phyloP scores from a whole-genome alignment of 2,113 vertebrate genomes.

The Scomber colias region DNA sequence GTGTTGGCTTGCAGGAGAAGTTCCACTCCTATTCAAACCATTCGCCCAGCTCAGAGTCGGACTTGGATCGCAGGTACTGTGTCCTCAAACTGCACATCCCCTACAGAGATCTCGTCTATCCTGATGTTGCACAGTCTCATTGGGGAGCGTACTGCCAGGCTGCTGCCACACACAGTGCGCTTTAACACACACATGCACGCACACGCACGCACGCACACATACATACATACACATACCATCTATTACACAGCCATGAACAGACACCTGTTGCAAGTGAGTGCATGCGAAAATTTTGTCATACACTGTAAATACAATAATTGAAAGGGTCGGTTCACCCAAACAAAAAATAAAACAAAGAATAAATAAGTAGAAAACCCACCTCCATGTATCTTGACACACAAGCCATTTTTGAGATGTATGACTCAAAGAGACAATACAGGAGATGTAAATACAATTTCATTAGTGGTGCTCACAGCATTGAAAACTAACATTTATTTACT shows the following conservation, averaged over 20 bases:
- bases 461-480: background rate
- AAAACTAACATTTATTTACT: too few species aligned
- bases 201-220: constrained; percentile 8
- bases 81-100: constrained; percentile 85
- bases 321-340: constrained; percentile 22
- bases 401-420: too few species aligned
- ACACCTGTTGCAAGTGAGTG: background rate
- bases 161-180: constrained; percentile 50
- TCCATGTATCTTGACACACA: too few species aligned
- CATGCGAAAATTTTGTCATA: background rate
- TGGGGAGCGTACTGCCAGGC: constrained; percentile 81
- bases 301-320: background rate
- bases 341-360: background rate
- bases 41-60: constrained; percentile 88
- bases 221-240: background rate
- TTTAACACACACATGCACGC: constrained; percentile 23
- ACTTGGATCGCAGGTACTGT: constrained; percentile 94
- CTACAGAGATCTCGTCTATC: constrained; percentile 82
- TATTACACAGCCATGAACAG: background rate
- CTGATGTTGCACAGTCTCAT: constrained; percentile 72
- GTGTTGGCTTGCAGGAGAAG: constrained; percentile 85
- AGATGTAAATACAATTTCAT: background rate
- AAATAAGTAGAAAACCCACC: too few species aligned
- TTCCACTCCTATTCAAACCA: constrained; percentile 88
- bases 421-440: background rate